Conservation (phyloP, 2,797 vertebrate species). For the Trachurus trachurus region DNA sequence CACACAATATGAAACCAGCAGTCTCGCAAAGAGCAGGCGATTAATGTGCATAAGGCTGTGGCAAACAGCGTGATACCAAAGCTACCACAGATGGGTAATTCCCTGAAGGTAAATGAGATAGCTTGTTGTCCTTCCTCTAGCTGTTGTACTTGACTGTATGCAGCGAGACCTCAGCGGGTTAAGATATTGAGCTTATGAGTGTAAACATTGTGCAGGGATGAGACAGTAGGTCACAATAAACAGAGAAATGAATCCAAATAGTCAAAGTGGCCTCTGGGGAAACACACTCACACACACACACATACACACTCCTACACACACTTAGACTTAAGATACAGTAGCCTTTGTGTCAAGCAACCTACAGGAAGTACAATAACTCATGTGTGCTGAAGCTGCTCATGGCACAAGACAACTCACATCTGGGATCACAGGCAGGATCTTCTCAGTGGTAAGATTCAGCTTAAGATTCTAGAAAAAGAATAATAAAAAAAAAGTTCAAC, state of each 20-base stretch:
- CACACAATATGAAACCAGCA: conserved; percentile 39
- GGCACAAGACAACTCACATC: background rate
- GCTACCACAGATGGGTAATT: conserved; percentile 22
- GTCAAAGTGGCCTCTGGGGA: conserved; percentile 81
- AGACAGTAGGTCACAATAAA: conserved; percentile 71
- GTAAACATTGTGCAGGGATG: conserved; percentile 76
- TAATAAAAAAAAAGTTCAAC: background rate
- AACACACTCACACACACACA: conserved; percentile 45
- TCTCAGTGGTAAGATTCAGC: background rate
- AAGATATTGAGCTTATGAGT: conserved; percentile 23
- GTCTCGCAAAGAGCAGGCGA: conserved; percentile 39
- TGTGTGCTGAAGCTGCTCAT: background rate
- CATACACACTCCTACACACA: conserved; percentile 54
- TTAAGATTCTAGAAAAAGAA: background rate
- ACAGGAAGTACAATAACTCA: conserved; percentile 1
- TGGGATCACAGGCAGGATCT: background rate
- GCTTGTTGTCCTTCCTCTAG: conserved; percentile 45
- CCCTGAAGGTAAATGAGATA: conserved; percentile 41
- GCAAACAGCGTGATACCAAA: conserved; percentile 46
- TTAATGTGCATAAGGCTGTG: conserved; percentile 54
- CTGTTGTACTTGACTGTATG: conserved; percentile 31
- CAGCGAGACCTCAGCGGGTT: conserved; percentile 28
- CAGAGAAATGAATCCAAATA: conserved; percentile 79
- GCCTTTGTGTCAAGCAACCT: background rate
- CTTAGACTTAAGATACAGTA: conserved; percentile 7